Evolutionary conservation across 2,797 vertebrate genomes (phyloP), one percentile per base, ranked within the genome.

Genomic region (Ispidina picta): DNA sequence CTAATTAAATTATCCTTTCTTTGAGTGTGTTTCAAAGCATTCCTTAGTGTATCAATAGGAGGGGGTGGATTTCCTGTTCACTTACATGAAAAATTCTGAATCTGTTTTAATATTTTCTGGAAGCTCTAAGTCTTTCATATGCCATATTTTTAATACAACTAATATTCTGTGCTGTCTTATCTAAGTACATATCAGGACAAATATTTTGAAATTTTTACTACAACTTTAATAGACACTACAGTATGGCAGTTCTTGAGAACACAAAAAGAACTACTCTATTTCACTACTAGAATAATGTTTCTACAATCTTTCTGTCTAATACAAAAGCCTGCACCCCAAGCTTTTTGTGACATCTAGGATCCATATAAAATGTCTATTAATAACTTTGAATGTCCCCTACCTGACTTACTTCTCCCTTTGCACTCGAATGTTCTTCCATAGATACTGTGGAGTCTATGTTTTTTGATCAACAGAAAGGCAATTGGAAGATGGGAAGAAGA

Each of bases 1-100:
- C 80, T 95, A 96, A 97, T 96, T 91, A 91, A 95, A 96, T 95
- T 92, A 91, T 72, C 22, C 19, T 59, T 68, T 83, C 82, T 81
- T 74, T 93, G 16, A 39, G 14, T 83, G 12, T 65, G 12, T 95
- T 97, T 97, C 84, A 97, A 96, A 94, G 77, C 65, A 93, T 95
- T 96, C 86, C 81, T 89, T 75, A 85, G 44, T 73, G 74, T 86
- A 90, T 93, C 90, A 94, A 31, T 69, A 65, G 11, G 60, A 82
- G 31, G 25, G 55, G 39, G 22, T 83, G 71, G 33, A 92, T 81
- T 95, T 96, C 77, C 87, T 92, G 65, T 91, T 90, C 76, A 94
- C 69, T 49, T 49, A 56, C 46, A 72, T 92, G 76, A 94, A 75
- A 94, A 91, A 71, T 88, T 15, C 29, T 23, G 60, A 92, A 69